Percentiles rank a stretch among this genome's conserved stretches.
phyloP scores from a whole-genome alignment of 1,140 invertebrate genomes.

The Mactra quadrangularis region DNA sequence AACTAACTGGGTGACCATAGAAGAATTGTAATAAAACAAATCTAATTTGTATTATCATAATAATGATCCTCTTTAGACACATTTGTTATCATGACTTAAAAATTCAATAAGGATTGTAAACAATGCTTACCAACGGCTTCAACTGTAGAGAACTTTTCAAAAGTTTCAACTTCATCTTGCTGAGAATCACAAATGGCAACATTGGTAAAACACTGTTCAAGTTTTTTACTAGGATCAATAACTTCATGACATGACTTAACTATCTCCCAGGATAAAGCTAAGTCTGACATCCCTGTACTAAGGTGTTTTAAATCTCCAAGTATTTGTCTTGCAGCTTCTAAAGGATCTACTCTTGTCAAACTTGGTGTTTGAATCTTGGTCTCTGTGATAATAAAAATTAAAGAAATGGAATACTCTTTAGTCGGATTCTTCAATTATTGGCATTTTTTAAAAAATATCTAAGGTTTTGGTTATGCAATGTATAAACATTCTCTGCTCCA shows the following conservation, averaged over 20 bases:
- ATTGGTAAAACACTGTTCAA: background rate
- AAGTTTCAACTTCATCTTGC: background rate
- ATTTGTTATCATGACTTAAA: no score
- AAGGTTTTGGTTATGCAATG: no score
- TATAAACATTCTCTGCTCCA: no score
- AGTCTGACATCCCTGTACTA: constrained; percentile 4
- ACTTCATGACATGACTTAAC: constrained; percentile 4
- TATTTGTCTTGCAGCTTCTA: background rate
- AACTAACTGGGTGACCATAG: no score
- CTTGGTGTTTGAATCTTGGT: background rate
- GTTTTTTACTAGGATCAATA: constrained; percentile 11
- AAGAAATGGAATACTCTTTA: background rate
- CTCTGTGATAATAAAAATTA: background rate
- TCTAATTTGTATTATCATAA: no score
- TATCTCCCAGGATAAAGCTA: constrained; percentile 16
- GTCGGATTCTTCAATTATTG: background rate
- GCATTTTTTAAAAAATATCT: background rate
- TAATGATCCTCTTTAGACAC: no score
- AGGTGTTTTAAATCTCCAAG: background rate
- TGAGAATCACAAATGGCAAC: background rate
- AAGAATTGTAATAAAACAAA: no score
- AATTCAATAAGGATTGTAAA: no score
- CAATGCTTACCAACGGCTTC: constrained; percentile 9
- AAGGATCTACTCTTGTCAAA: background rate
- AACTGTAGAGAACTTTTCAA: background rate